A percentile compares a stretch with the other conserved stretches of the same genome.
Conservation (phyloP, 2,888 invertebrate species). For the Xestia rhomboidea region DNA sequence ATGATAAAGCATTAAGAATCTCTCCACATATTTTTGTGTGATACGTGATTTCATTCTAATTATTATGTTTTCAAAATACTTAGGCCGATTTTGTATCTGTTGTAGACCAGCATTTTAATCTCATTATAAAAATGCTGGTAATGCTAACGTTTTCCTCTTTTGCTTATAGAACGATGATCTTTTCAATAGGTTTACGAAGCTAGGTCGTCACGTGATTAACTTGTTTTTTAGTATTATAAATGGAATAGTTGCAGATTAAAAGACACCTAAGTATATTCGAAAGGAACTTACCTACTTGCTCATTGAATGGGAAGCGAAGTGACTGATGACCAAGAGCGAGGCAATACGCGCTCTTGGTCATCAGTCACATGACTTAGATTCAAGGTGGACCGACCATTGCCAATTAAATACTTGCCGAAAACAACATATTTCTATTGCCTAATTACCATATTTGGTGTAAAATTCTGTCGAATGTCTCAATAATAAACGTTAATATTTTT, state of each 20-base stretch:
- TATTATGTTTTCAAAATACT: conserved; percentile 21
- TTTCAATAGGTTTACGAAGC: conserved; percentile 19
- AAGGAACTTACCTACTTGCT: conserved; percentile 45
- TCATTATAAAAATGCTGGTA: conserved; percentile 24
- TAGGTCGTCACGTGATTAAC: conserved; percentile 10
- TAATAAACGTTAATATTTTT: neutral
- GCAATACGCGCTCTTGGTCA: conserved; percentile 41
- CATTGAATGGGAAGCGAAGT: conserved; percentile 53
- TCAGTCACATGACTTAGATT: conserved; percentile 78
- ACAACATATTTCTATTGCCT: conserved; percentile 32
- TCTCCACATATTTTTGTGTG: conserved; percentile 13
- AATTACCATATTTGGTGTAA: conserved; percentile 18
- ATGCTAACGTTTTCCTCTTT: conserved; percentile 26
- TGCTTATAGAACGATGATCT: conserved; percentile 21
- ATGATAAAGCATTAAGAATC: conserved; percentile 14
- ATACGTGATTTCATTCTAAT: conserved; percentile 11
- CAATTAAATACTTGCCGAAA: conserved; percentile 54
- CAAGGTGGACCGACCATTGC: conserved; percentile 73
- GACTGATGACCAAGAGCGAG: no score
- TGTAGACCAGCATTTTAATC: conserved; percentile 4
- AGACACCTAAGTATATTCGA: conserved; percentile 13
- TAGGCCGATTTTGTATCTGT: conserved; percentile 15
- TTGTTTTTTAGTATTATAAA: conserved; percentile 17
- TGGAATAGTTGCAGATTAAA: conserved; percentile 18
- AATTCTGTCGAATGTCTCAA: neutral